These are phyloP conservation scores for Chloroclystis v-ata DNA, from an alignment of 2,888 invertebrate species.

Conservation along the genomic window DNA sequence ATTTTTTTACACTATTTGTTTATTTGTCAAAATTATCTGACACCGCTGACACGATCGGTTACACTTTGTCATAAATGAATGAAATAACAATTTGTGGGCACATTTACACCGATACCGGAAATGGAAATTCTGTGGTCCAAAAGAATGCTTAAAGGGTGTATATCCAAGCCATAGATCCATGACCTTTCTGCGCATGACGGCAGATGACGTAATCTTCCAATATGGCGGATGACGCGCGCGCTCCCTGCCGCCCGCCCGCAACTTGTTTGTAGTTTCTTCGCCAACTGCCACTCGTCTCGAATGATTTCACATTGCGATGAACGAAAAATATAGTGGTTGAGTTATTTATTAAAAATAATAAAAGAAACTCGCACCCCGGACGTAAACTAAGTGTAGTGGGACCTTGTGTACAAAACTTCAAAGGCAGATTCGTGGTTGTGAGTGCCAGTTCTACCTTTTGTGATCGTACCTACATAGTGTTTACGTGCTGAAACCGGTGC, in stretches of 20 bases:
- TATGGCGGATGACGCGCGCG: conserved; percentile 76
- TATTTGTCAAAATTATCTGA: not conserved
- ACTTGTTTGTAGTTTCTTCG: conserved; percentile 55
- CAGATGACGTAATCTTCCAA: conserved; percentile 71
- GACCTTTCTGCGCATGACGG: conserved; percentile 11
- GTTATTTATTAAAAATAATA: conserved; percentile 49
- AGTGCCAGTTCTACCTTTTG: conserved; percentile 69
- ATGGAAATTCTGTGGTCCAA: not conserved
- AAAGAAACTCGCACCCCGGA: conserved; percentile 49
- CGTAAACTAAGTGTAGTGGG: conserved; percentile 52
- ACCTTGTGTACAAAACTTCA: conserved; percentile 60
- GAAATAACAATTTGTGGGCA: not conserved
- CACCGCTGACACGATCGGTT: not conserved
- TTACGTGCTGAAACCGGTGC: conserved; percentile 64
- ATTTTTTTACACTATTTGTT: not conserved
- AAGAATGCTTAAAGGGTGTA: not conserved
- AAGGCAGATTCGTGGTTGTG: conserved; percentile 68
- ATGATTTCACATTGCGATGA: conserved; percentile 68
- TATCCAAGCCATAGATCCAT: conserved; percentile 3
- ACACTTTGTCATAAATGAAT: not conserved
- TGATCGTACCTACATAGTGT: conserved; percentile 59
- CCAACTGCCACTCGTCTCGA: conserved; percentile 60
- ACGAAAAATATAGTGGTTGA: conserved; percentile 65
- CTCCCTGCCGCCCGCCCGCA: conserved; percentile 49
- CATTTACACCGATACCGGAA: not conserved